Conservation (phyloP, 2,113 vertebrate genomes). For the Pelecanus crispus region DNA sequence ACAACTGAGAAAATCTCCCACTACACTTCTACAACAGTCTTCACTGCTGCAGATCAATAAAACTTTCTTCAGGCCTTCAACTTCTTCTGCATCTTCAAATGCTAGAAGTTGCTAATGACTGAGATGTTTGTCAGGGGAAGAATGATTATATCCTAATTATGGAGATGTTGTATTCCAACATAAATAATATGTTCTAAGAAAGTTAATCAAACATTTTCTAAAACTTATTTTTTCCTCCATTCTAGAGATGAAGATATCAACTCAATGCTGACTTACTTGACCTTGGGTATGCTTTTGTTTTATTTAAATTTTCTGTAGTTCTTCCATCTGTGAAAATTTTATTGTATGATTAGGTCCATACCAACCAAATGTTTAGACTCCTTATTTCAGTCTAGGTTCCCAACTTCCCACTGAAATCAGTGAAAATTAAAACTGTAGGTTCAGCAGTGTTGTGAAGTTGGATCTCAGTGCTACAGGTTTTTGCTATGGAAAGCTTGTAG, state of each 20-base stretch:
- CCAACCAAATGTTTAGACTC: background rate
- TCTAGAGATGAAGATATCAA: constrained; percentile 71
- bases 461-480: background rate
- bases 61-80: background rate
- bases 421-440: background rate
- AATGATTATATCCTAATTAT: background rate
- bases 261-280: constrained; percentile 76
- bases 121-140: background rate
- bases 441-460: background rate
- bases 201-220: background rate
- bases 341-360: background rate
- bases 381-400: background rate
- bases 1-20: background rate
- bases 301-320: background rate
- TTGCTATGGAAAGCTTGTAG: background rate
- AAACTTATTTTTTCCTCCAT: background rate
- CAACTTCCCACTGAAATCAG: background rate
- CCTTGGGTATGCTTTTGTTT: constrained; percentile 73
- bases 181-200: background rate
- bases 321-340: background rate
- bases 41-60: background rate
- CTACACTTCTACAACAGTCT: background rate
- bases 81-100: background rate
- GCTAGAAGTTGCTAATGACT: background rate
- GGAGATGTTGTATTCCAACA: background rate